These are phyloP conservation scores for Danio albolineatus DNA, from an alignment of 2,797 vertebrate species.

Conservation along the genomic window DNA sequence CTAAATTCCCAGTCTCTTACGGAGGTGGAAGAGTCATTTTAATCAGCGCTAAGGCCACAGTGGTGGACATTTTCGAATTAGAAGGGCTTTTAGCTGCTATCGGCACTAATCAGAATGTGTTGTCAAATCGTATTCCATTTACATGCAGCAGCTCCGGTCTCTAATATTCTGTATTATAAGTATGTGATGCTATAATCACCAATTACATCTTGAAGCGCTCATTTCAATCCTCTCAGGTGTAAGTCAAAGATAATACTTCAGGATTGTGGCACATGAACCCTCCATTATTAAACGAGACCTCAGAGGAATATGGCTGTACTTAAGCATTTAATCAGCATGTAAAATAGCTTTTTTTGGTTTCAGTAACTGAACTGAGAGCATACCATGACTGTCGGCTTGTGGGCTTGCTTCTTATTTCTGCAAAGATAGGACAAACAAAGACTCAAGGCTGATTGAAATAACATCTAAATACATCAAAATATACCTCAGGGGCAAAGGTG, in stretches of 20 bases:
- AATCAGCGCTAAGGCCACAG: slow-evolving; percentile 33
- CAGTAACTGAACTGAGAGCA: not conserved
- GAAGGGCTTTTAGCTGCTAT: slow-evolving; percentile 25
- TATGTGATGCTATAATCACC: slow-evolving; percentile 31
- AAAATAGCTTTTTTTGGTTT: not conserved
- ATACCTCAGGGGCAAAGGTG: slow-evolving; percentile 12
- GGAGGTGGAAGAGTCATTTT: slow-evolving; percentile 37
- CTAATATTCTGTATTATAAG: slow-evolving; percentile 37
- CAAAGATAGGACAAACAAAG: slow-evolving; percentile 5
- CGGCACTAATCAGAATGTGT: slow-evolving; percentile 19
- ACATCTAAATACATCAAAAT: slow-evolving; percentile 17
- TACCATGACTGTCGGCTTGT: not conserved
- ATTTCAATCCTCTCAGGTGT: slow-evolving; percentile 34
- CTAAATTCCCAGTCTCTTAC: slow-evolving; percentile 33
- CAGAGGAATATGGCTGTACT: slow-evolving; percentile 15
- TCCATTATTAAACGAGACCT: slow-evolving; percentile 33
- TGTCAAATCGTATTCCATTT: slow-evolving; percentile 25
- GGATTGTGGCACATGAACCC: slow-evolving; percentile 33
- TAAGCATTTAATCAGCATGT: slow-evolving; percentile 36
- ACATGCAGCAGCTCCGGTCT: not conserved
- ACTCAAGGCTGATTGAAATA: slow-evolving; percentile 15
- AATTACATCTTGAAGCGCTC: slow-evolving; percentile 23
- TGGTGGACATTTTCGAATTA: slow-evolving; percentile 12
- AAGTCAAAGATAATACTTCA: slow-evolving; percentile 39
- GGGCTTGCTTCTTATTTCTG: slow-evolving; percentile 4